A percentile compares a stretch with the other conserved stretches of the same genome.
Evolutionary conservation across 2,113 vertebrate genomes (phyloP).

Genomic region (Oostethus manadensis): DNA sequence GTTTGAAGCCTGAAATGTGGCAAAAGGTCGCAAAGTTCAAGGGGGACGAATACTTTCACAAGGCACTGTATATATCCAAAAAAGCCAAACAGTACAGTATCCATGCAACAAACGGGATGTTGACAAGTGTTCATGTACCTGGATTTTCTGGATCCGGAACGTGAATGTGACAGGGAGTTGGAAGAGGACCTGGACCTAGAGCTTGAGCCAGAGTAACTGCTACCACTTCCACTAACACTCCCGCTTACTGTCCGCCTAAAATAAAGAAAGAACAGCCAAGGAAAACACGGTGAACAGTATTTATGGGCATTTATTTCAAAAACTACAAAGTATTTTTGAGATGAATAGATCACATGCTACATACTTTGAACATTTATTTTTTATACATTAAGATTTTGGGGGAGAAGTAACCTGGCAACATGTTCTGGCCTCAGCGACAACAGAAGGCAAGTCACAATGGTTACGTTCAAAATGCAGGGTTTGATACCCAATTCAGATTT

Average conservation of each 20-base stretch:
- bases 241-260: constrained; percentile 83
- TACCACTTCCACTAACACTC: constrained; percentile 85
- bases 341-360: background rate
- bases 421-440: too few species aligned
- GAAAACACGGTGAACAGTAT: background rate
- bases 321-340: background rate
- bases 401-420: too few species aligned
- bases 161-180: constrained; percentile 78
- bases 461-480: too few species aligned
- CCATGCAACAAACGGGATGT: background rate
- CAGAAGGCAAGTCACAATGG: too few species aligned
- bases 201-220: constrained; percentile 91
- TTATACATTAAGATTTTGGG: too few species aligned
- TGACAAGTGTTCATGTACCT: constrained; percentile 58
- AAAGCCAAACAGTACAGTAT: too few species aligned
- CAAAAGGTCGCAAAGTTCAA: too few species aligned
- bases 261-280: constrained; percentile 2
- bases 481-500: too few species aligned
- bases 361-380: background rate
- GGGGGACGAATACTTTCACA: too few species aligned
- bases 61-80: too few species aligned
- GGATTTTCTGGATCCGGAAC: constrained; percentile 82
- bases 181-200: constrained; percentile 84
- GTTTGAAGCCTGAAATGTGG: too few species aligned
- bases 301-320: background rate